These are phyloP conservation scores for Nomada fabriciana DNA, from an alignment of 2,888 invertebrate genomes.

Conservation along the genomic window DNA sequence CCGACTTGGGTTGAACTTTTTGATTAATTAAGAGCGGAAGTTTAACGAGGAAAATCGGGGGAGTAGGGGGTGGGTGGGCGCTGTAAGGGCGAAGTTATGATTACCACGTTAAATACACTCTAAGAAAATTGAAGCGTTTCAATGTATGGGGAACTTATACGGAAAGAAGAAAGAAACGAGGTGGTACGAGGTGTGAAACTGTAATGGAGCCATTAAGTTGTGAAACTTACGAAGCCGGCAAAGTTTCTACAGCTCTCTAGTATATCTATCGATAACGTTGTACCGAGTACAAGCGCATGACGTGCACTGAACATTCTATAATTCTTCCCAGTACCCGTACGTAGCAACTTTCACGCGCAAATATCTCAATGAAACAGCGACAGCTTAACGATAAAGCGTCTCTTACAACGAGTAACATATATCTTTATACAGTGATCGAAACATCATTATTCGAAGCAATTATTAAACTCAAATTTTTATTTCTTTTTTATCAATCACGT, in stretches of 20 bases:
- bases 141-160: slow-evolving; percentile 25
- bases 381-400: slow-evolving; percentile 2
- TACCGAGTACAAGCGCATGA: slow-evolving; percentile 41
- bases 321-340: slow-evolving; percentile 35
- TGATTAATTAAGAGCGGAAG: not conserved
- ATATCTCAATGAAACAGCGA: slow-evolving; percentile 49
- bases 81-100: not conserved
- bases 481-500: too few species aligned
- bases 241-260: slow-evolving; percentile 43
- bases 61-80: not conserved
- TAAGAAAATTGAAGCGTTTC: slow-evolving; percentile 13
- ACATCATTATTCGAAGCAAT: too few species aligned
- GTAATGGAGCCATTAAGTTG: slow-evolving; percentile 53
- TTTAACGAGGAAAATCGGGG: not conserved
- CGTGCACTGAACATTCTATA: slow-evolving; percentile 33
- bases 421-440: not conserved
- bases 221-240: slow-evolving; percentile 47
- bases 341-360: slow-evolving; percentile 52
- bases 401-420: not conserved
- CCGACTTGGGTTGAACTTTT: not conserved
- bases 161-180: slow-evolving; percentile 4
- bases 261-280: slow-evolving; percentile 48
- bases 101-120: slow-evolving; percentile 4
- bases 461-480: too few species aligned
- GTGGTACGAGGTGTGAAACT: slow-evolving; percentile 35